Conservation (phyloP, 2,797 vertebrate genomes). For the Etheostoma perlongum region DNA sequence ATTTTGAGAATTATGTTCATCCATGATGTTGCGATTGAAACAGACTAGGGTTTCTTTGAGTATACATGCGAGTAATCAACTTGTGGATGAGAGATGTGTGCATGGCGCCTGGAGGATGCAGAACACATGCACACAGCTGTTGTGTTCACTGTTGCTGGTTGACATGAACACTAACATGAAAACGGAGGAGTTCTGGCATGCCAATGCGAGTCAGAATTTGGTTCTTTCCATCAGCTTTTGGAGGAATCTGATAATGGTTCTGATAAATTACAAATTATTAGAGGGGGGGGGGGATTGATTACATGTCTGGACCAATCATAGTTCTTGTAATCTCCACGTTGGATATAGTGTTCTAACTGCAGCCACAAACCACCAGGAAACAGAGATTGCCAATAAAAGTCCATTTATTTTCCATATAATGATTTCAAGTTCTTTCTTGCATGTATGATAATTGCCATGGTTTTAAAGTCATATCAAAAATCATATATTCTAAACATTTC, state of each 20-base stretch:
- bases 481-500: no score
- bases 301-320: neutral
- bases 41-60: no score
- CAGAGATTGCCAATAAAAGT: no score
- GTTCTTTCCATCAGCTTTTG: neutral
- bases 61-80: no score
- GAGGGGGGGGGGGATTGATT: neutral
- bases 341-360: no score
- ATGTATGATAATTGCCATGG: no score
- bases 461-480: no score
- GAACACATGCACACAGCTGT: constrained; percentile 1
- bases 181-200: neutral
- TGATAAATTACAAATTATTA: no score
- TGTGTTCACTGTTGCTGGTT: no score
- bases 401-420: no score
- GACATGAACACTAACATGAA: neutral
- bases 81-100: neutral
- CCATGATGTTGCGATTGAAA: neutral
- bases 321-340: neutral
- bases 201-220: neutral
- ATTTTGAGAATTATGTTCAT: neutral
- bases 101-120: neutral
- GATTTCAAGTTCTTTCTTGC: no score
- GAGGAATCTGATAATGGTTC: neutral
- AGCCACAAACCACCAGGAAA: no score